Percentiles rank a stretch among this genome's conserved stretches.
These are phyloP conservation scores for Melangyna quadrimaculata DNA, from an alignment of 2,888 invertebrate genomes.

Conservation along the genomic window DNA sequence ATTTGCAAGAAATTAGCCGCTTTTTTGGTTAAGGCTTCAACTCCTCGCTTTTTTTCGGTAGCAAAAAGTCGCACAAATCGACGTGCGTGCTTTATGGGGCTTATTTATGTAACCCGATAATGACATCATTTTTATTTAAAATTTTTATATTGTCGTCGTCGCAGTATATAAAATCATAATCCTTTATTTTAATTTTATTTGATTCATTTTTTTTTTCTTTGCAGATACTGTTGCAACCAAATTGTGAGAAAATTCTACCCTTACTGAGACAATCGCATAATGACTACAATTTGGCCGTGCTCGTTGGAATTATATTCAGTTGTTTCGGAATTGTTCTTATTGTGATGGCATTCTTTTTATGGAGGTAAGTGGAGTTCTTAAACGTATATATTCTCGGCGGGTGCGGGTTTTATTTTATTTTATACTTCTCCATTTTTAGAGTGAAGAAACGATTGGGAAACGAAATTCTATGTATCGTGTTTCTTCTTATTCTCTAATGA, in stretches of 20 bases:
- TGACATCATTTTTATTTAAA: background rate
- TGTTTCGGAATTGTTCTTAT: slow-evolving; percentile 86
- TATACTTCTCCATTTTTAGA: background rate
- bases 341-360: slow-evolving; percentile 86
- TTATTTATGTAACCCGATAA: no score
- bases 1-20: no score
- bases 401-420: background rate
- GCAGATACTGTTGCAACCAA: slow-evolving; percentile 84
- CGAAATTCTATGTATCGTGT: slow-evolving; percentile 43
- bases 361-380: slow-evolving; percentile 85
- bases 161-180: background rate
- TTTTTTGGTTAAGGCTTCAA: no score
- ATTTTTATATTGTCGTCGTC: background rate
- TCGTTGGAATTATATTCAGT: slow-evolving; percentile 87
- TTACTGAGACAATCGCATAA: slow-evolving; percentile 83
- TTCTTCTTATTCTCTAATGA: slow-evolving; percentile 47
- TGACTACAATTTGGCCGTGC: slow-evolving; percentile 86
- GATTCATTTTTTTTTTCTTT: slow-evolving; percentile 50
- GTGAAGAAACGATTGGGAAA: slow-evolving; percentile 41
- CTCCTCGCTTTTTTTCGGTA: no score
- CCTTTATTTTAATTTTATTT: background rate
- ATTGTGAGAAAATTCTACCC: slow-evolving; percentile 86
- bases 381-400: slow-evolving; percentile 45
- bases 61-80: no score
- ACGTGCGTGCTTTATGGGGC: no score